Conservation (phyloP, 2,888 invertebrate species). For the Campoplex capitator region DNA sequence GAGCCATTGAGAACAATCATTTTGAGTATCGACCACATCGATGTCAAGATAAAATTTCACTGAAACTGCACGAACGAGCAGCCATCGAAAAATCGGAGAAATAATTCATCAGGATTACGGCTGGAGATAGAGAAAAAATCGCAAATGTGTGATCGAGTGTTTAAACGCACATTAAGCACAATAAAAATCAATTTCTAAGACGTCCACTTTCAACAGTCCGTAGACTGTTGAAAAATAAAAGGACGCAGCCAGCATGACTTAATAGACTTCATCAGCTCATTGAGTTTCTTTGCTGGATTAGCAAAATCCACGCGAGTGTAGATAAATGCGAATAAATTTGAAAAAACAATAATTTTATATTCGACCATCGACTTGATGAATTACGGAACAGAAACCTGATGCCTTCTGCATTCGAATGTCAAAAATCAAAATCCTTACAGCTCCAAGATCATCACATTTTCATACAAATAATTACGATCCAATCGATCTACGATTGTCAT, state of each 20-base stretch:
- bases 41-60: not conserved
- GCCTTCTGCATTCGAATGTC: no score
- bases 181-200: not conserved
- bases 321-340: not conserved
- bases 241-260: not conserved
- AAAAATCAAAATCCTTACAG: no score
- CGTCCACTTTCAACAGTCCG: no score
- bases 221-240: not conserved
- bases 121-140: not conserved
- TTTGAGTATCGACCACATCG: not conserved
- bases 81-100: not conserved
- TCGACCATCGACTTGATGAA: not conserved
- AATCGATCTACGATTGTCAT: no score
- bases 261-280: not conserved
- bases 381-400: not conserved
- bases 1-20: not conserved
- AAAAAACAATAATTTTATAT: not conserved
- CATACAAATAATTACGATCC: no score
- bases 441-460: no score
- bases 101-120: no score
- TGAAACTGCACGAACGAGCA: not conserved
- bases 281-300: not conserved
- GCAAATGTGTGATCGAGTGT: not conserved
- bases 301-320: not conserved
- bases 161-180: not conserved